Conservation (phyloP, 2,113 vertebrate genomes). For the Clupea harengus region DNA sequence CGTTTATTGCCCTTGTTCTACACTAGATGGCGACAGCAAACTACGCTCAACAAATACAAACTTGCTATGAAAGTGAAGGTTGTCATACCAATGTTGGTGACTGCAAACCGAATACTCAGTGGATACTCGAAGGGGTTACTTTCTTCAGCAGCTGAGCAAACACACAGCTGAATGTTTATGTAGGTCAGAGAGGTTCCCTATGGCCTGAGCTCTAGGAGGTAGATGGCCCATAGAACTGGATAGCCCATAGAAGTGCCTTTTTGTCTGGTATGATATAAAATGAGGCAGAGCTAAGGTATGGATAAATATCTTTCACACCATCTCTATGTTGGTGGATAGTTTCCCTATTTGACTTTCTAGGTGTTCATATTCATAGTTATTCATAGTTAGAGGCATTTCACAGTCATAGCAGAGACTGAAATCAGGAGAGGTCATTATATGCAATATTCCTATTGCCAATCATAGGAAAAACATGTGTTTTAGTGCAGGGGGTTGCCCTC, state of each 20-base stretch:
- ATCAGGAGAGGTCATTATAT: background rate
- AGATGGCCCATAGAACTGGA: background rate
- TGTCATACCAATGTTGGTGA: background rate
- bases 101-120: background rate
- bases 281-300: too few species aligned
- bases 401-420: background rate
- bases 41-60: background rate
- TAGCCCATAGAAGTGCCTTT: background rate
- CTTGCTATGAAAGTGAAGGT: background rate
- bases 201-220: background rate
- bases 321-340: too few species aligned
- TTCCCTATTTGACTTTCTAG: too few species aligned
- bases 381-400: background rate
- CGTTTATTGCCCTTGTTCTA: background rate
- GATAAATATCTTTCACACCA: too few species aligned
- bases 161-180: background rate
- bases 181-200: background rate
- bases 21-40: background rate
- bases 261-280: background rate
- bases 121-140: background rate
- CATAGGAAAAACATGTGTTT: background rate
- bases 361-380: too few species aligned
- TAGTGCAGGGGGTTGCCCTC: background rate
- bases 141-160: conserved; percentile 7
- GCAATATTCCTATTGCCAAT: too few species aligned